Conservation (phyloP, 2,888 invertebrate genomes). For the Drosophila borealis region DNA sequence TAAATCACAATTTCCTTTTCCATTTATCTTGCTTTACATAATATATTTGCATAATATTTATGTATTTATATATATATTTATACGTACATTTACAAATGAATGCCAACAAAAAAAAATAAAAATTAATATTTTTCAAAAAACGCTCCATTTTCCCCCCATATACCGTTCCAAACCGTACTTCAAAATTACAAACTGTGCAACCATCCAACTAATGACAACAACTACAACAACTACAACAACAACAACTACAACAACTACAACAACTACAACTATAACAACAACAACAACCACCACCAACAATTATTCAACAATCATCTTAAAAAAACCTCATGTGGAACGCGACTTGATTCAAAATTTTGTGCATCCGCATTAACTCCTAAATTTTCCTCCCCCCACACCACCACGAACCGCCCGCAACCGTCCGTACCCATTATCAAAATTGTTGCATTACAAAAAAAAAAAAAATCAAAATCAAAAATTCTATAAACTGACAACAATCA, state of each 20-base stretch:
- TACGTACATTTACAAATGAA: slow-evolving; percentile 40
- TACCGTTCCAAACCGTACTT: slow-evolving; percentile 56
- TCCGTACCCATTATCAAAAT: slow-evolving; percentile 50
- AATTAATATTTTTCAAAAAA: slow-evolving; percentile 59
- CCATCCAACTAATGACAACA: slow-evolving; percentile 43
- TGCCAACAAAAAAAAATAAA: slow-evolving; percentile 44
- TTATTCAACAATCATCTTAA: slow-evolving; percentile 56
- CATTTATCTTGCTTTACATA: slow-evolving; percentile 53
- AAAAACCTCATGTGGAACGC: slow-evolving; percentile 63
- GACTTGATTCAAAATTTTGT: slow-evolving; percentile 67
- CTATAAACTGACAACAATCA: slow-evolving; percentile 50
- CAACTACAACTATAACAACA: slow-evolving; percentile 51
- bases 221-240: slow-evolving; percentile 49
- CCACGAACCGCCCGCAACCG: slow-evolving; percentile 53
- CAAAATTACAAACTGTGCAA: slow-evolving; percentile 63
- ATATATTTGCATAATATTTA: slow-evolving; percentile 23
- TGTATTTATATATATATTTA: slow-evolving; percentile 9
- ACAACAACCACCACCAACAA: slow-evolving; percentile 47
- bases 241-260: slow-evolving; percentile 41
- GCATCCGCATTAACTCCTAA: slow-evolving; percentile 61
- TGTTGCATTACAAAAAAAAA: slow-evolving; percentile 48
- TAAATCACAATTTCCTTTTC: slow-evolving; percentile 57
- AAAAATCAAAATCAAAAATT: slow-evolving; percentile 30
- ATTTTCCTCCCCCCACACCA: slow-evolving; percentile 4
- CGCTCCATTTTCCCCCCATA: slow-evolving; percentile 70